These are phyloP conservation scores for Parambassis ranga DNA, from an alignment of 2,797 vertebrate species.

Conservation along the genomic window DNA sequence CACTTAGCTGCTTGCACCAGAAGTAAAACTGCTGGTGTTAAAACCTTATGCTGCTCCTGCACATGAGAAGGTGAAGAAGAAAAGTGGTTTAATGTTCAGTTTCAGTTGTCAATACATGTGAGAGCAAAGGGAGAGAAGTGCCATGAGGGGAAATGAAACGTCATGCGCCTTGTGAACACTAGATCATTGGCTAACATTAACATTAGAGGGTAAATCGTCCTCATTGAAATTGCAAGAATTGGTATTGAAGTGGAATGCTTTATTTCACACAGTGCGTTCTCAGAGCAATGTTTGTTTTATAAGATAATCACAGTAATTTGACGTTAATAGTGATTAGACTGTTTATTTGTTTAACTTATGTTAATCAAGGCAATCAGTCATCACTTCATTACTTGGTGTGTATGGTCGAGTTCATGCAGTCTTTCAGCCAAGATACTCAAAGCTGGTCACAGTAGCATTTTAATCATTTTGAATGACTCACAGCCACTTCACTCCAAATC, in stretches of 20 bases:
- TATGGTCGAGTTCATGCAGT: constrained; percentile 52
- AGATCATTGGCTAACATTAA: constrained; percentile 1
- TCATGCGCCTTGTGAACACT: constrained; percentile 14
- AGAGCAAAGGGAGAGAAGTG: background rate
- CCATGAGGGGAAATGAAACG: constrained; percentile 4
- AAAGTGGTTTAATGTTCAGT: constrained; percentile 4
- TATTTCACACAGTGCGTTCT: constrained; percentile 3
- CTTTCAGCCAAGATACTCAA: constrained; percentile 63
- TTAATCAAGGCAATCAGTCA: constrained; percentile 65
- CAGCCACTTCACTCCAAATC: constrained; percentile 67
- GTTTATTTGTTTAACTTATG: constrained; percentile 68
- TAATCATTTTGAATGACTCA: constrained; percentile 73
- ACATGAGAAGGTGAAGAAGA: constrained; percentile 6
- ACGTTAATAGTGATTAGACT: constrained; percentile 64
- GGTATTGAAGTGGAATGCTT: constrained; percentile 14
- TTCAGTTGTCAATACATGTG: constrained; percentile 4
- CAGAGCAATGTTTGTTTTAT: constrained; percentile 32
- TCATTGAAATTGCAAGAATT: constrained; percentile 1
- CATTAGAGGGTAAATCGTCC: background rate
- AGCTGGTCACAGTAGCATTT: constrained; percentile 67
- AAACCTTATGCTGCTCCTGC: background rate
- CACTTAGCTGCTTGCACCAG: background rate
- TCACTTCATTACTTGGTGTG: constrained; percentile 57
- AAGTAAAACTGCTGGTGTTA: background rate
- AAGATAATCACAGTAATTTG: constrained; percentile 51